Percentiles rank a stretch among this genome's conserved stretches.
These are phyloP conservation scores for Caenorhabditis briggsae DNA, from an alignment of 1,140 invertebrate genomes.

Conservation along the genomic window DNA sequence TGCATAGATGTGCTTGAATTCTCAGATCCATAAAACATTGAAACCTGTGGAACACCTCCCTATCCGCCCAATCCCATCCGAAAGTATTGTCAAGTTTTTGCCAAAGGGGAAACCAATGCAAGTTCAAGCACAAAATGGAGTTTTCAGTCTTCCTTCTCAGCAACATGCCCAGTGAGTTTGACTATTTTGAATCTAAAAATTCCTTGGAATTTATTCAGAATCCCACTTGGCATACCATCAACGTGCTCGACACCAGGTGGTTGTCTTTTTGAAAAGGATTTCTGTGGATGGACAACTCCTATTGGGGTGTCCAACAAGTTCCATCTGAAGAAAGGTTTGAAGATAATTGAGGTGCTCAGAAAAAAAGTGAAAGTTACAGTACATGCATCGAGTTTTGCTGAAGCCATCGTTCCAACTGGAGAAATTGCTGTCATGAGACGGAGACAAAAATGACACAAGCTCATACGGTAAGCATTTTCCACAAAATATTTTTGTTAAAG, in stretches of 20 bases:
- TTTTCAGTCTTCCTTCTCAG: slow-evolving; percentile 29
- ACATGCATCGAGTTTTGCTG: slow-evolving; percentile 66
- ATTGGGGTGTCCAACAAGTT: slow-evolving; percentile 58
- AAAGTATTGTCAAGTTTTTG: slow-evolving; percentile 29
- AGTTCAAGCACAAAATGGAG: slow-evolving; percentile 25
- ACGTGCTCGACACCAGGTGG: slow-evolving; percentile 67
- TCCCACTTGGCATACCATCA: slow-evolving; percentile 14
- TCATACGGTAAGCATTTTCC: slow-evolving; percentile 49
- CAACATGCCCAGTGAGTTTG: slow-evolving; percentile 12
- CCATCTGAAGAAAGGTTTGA: slow-evolving; percentile 65
- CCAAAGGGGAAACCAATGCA: slow-evolving; percentile 45
- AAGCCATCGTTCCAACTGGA: slow-evolving; percentile 65
- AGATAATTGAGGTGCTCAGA: not conserved
- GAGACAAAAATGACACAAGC: slow-evolving; percentile 63
- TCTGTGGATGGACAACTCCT: slow-evolving; percentile 67
- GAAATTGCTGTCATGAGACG: slow-evolving; percentile 69
- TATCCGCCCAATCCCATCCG: not conserved
- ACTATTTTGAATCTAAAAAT: not conserved
- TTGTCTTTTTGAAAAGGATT: slow-evolving; percentile 70
- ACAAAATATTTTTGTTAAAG: not conserved
- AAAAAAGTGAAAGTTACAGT: slow-evolving; percentile 63
- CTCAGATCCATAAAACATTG: slow-evolving; percentile 20
- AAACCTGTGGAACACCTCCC: slow-evolving; percentile 28
- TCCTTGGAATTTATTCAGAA: not conserved
- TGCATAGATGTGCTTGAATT: not conserved